Evolutionary conservation across 1,140 invertebrate species (phyloP).

Genomic region (Aphis craccivora): DNA sequence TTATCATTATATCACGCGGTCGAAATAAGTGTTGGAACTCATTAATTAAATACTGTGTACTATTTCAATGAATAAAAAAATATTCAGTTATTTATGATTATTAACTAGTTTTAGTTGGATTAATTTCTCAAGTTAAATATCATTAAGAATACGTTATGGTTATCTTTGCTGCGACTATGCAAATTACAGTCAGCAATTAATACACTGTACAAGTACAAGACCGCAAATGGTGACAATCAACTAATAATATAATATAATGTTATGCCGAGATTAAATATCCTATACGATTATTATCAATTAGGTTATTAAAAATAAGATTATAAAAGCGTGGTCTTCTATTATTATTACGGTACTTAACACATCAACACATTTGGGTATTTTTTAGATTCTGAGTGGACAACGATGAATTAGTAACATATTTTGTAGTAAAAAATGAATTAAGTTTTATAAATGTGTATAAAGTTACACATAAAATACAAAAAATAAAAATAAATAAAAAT

Average conservation of each 20-base stretch:
- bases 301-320: neutral
- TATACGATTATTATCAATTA: neutral
- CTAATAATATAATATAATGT: neutral
- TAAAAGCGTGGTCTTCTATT: neutral
- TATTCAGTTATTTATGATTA: neutral
- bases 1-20: neutral
- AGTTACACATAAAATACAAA: no score
- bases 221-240: neutral
- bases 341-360: neutral
- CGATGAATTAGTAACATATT: no score
- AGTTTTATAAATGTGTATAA: no score
- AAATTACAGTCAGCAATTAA: neutral
- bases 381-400: no score
- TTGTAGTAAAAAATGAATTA: no score
- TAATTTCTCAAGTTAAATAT: neutral
- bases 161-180: neutral
- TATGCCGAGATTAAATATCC: neutral
- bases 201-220: neutral
- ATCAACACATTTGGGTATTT: neutral
- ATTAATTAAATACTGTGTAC: neutral
- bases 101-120: neutral
- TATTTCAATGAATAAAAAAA: neutral
- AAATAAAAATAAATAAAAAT: no score
- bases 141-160: no score
- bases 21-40: neutral